These are phyloP conservation scores for Steatocranus sp. DNA, from an alignment of 2,797 vertebrate species.

Conservation along the genomic window DNA sequence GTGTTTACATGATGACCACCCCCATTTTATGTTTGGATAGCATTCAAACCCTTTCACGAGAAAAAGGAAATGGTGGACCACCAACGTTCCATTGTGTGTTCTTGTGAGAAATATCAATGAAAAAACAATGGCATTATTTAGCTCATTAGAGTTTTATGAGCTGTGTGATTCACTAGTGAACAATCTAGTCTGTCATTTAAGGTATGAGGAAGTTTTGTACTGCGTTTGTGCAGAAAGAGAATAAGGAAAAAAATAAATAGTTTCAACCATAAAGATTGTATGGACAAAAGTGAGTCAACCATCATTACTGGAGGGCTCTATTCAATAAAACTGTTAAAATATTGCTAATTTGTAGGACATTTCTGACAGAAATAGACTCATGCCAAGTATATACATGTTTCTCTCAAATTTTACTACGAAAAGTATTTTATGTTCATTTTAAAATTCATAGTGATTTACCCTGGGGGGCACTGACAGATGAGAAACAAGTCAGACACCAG, in stretches of 20 bases:
- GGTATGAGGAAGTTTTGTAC: neutral
- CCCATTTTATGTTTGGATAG: slow-evolving; percentile 60
- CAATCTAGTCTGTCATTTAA: neutral
- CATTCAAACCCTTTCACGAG: slow-evolving; percentile 39
- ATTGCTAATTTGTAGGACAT: neutral
- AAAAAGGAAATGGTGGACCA: slow-evolving; percentile 72
- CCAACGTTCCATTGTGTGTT: slow-evolving; percentile 36
- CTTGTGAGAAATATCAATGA: slow-evolving; percentile 33
- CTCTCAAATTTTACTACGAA: neutral
- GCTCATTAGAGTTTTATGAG: neutral
- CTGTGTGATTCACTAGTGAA: neutral
- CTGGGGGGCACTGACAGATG: slow-evolving; percentile 51
- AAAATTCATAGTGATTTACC: slow-evolving; percentile 54
- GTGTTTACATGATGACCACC: slow-evolving; percentile 66
- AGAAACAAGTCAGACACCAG: neutral
- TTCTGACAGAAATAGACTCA: neutral
- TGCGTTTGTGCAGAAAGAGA: neutral
- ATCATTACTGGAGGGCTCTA: neutral
- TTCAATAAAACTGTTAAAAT: neutral
- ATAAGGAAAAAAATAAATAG: rapidly evolving
- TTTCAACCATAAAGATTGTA: neutral
- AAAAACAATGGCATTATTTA: slow-evolving; percentile 12
- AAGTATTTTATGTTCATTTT: neutral
- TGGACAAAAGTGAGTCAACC: neutral
- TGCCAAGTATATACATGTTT: neutral